phyloP scores from a whole-genome alignment of 2,113 vertebrate genomes.

The Bolborhynchus lineola region DNA sequence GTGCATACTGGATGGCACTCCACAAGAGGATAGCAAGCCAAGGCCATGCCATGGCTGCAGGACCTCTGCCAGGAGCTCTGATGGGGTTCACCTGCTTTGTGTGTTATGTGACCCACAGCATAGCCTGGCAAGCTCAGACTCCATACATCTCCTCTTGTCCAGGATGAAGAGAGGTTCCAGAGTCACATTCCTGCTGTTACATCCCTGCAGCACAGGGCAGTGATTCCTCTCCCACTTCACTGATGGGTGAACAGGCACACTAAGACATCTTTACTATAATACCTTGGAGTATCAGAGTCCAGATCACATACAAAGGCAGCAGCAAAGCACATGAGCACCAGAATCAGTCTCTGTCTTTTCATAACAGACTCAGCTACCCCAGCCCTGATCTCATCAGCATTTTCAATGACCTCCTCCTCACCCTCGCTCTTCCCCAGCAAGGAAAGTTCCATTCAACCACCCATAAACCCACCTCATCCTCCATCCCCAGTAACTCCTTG shows the following conservation, averaged over 20 bases:
- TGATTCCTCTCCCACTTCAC: neutral
- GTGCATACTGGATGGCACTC: neutral
- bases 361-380: rapidly evolving
- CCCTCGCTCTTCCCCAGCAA: neutral
- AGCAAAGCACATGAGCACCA: neutral
- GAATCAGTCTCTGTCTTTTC: neutral
- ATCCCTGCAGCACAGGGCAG: neutral
- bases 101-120: neutral
- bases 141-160: rapidly evolving
- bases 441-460: neutral
- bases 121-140: neutral
- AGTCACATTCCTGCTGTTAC: neutral
- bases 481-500: neutral
- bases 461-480: neutral
- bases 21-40: rapidly evolving
- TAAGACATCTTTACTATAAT: rapidly evolving
- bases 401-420: neutral
- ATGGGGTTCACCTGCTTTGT: neutral
- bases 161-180: neutral
- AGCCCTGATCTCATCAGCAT: neutral
- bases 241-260: neutral
- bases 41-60: neutral
- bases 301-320: neutral
- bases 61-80: neutral
- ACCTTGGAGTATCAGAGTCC: neutral